Percentiles rank a stretch among this genome's conserved stretches.
Conservation (phyloP, 2,113 vertebrate genomes). For the Morone saxatilis region DNA sequence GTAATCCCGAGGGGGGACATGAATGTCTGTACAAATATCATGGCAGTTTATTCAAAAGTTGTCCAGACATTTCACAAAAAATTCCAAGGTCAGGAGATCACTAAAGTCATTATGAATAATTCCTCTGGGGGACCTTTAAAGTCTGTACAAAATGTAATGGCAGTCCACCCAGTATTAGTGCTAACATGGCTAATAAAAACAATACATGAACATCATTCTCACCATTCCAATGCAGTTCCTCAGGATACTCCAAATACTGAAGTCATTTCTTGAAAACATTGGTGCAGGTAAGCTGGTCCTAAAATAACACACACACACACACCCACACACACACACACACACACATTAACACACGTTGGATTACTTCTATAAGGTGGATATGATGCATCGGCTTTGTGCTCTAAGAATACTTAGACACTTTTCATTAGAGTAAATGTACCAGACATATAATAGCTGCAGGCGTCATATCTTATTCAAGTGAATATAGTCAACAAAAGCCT, state of each 20-base stretch:
- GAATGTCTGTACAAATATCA: not conserved
- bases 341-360: not conserved
- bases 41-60: too few species aligned
- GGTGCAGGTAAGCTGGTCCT: conserved; percentile 96
- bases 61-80: too few species aligned
- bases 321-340: conserved; percentile 28
- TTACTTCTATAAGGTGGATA: not conserved
- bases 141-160: too few species aligned
- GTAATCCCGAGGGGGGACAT: not conserved
- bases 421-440: conserved; percentile 31
- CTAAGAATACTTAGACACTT: conserved; percentile 8
- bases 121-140: not conserved
- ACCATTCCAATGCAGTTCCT: conserved; percentile 99
- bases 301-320: conserved; percentile 43
- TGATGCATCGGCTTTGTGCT: not conserved
- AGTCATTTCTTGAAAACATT: conserved; percentile 99
- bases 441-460: conserved; percentile 49
- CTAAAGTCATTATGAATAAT: not conserved
- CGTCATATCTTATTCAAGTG: conserved; percentile 62
- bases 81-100: too few species aligned
- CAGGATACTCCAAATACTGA: conserved; percentile 99
- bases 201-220: conserved; percentile 35
- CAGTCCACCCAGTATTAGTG: too few species aligned
- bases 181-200: not conserved
- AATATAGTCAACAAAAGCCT: conserved; percentile 41